Percentiles rank a stretch among this genome's conserved stretches.
Conservation (phyloP, 2,113 vertebrate genomes). For the Stictonetta naevosa region DNA sequence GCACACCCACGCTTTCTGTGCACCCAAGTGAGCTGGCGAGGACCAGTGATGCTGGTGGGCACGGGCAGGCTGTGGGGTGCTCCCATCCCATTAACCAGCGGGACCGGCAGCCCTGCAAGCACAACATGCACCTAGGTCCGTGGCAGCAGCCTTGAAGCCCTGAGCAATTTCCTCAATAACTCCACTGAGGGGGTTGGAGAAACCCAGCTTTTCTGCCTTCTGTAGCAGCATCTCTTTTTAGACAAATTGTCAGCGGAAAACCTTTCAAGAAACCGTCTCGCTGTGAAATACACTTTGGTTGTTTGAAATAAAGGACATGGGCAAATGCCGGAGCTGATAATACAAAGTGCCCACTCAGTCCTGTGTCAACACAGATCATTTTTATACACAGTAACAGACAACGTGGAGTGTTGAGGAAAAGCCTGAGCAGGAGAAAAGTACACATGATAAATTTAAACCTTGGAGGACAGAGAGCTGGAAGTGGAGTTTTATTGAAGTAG, state of each 20-base stretch:
- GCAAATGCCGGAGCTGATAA: conserved; percentile 45
- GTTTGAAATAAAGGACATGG: conserved; percentile 49
- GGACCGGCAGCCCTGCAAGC: neutral
- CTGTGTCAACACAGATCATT: conserved; percentile 65
- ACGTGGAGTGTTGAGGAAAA: neutral
- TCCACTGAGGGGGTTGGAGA: neutral
- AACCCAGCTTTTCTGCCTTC: conserved; percentile 11
- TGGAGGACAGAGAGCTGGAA: neutral
- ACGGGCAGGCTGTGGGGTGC: accelerated
- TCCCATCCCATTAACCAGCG: accelerated
- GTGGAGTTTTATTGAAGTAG: neutral
- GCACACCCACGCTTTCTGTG: accelerated
- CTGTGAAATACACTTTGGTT: conserved; percentile 57
- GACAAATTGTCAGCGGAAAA: conserved; percentile 42
- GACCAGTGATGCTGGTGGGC: neutral
- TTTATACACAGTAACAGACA: conserved; percentile 44
- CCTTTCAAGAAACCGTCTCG: conserved; percentile 58
- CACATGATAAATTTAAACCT: conserved; percentile 3
- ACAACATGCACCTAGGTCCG: neutral
- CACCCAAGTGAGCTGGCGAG: accelerated
- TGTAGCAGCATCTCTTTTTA: conserved; percentile 12
- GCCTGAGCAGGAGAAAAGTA: neutral
- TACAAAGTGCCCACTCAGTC: conserved; percentile 49
- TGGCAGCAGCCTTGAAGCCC: neutral
- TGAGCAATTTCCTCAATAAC: neutral